Percentiles rank a stretch among this genome's conserved stretches.
Evolutionary conservation across 1,140 invertebrate genomes (phyloP).

Genomic region (Antheraea pernyi): DNA sequence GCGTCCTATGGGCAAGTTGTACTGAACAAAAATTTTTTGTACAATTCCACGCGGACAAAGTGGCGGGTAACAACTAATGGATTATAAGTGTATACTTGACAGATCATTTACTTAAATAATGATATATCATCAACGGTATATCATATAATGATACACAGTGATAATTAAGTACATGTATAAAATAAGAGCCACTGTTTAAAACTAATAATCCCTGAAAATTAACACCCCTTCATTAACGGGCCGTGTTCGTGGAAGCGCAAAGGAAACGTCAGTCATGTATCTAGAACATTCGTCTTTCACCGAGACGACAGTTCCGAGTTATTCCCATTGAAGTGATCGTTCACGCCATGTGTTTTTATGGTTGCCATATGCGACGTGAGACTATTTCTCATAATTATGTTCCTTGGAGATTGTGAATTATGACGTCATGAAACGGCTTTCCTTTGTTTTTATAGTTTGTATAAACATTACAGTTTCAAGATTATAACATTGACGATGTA

Average conservation of each 20-base stretch:
- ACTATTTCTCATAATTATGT: neutral
- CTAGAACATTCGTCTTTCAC: constrained; percentile 10
- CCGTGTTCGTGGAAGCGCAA: constrained; percentile 3
- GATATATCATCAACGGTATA: too few relatives aligned
- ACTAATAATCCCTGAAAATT: neutral
- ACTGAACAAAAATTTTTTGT: too few relatives aligned
- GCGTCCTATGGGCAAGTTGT: too few relatives aligned
- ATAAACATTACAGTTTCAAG: neutral
- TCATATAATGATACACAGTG: too few relatives aligned
- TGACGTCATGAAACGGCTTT: neutral
- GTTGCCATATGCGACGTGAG: neutral
- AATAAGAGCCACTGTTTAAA: neutral
- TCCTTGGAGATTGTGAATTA: neutral
- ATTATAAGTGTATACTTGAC: too few relatives aligned
- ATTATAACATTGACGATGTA: neutral
- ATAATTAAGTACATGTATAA: neutral
- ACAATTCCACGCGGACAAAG: too few relatives aligned
- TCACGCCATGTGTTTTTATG: constrained; percentile 8
- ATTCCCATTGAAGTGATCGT: constrained; percentile 1
- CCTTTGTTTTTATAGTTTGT: neutral
- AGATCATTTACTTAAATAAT: too few relatives aligned
- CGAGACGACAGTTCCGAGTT: constrained; percentile 8
- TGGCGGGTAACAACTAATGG: too few relatives aligned
- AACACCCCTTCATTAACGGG: neutral
- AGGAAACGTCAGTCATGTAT: constrained; percentile 7